Evolutionary conservation across 2,888 invertebrate species (phyloP), one percentile per base, ranked within the genome.

Genomic region (Camptogramma bilineatum): DNA sequence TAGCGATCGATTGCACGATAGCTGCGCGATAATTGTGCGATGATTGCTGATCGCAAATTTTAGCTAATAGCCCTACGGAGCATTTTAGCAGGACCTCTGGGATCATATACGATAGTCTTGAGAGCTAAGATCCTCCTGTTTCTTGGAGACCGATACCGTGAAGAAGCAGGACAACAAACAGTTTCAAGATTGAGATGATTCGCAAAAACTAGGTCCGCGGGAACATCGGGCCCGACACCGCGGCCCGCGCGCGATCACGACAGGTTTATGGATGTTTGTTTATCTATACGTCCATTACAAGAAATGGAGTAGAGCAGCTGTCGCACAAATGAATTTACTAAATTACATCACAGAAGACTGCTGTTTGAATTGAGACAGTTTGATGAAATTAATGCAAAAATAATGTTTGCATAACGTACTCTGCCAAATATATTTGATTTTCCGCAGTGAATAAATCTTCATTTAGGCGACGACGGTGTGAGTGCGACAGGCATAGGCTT

Each of bases 241-340:
- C 28, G 28, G 28, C 7, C 28, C 28, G 28, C 44, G 44, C 16
- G 17, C 44, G 13, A 34, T 9, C 34, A 9, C 16, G n/a, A 44
- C 28, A 44, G 16, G 34, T 39, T 39, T 44, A 17, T 44, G 8
- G 16, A 44, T 44, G 44, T 17, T 17, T 44, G 44, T 17, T 17
- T 44, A 17, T 44, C 13, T 7, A 17, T 2, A 17, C 44, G 44
- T 17, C 16, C 44, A 17, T 39, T 39, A 39, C 34, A 39, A 39
- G 34, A 39, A 39, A 44, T 44, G 5, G 44, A 44, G 17, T 17
- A 44, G 44, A 16, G 44, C 44, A 44, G 44, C 44, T 44, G 44
- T 44, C 44, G 44, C 44, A 4, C 16, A 17, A 44, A 44, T 17
- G 16, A 44, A 44, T 44, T 44, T 44, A 44, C 44, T 4, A 44